phyloP scores from a whole-genome alignment of 2,888 invertebrate species.

The Anaspis maculata region DNA sequence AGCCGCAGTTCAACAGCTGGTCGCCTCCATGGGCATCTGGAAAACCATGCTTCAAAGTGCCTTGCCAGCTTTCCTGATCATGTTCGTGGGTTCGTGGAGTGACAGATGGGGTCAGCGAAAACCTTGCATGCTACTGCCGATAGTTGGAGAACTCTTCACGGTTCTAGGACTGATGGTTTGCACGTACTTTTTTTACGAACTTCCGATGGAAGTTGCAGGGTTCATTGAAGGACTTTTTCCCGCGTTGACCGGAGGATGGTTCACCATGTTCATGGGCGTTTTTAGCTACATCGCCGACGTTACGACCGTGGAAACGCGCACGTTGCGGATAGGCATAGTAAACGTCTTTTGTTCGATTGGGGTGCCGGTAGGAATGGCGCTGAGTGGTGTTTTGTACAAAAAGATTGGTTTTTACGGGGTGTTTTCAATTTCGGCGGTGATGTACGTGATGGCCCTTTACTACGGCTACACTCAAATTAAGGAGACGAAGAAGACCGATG shows the following conservation, averaged over 20 bases:
- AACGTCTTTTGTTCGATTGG: slow-evolving; percentile 85
- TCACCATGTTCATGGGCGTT: slow-evolving; percentile 84
- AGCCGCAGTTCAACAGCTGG: slow-evolving; percentile 59
- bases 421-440: slow-evolving; percentile 65
- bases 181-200: slow-evolving; percentile 68
- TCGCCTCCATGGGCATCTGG: slow-evolving; percentile 78
- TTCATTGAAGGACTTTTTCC: slow-evolving; percentile 76
- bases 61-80: slow-evolving; percentile 69
- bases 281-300: slow-evolving; percentile 86
- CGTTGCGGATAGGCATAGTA: slow-evolving; percentile 76
- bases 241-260: slow-evolving; percentile 77
- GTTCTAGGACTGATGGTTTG: slow-evolving; percentile 70
- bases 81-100: slow-evolving; percentile 76
- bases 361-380: slow-evolving; percentile 80
- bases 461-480: slow-evolving; percentile 67
- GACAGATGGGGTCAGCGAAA: slow-evolving; percentile 62
- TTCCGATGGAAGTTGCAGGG: slow-evolving; percentile 74
- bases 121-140: slow-evolving; percentile 76
- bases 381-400: slow-evolving; percentile 72
- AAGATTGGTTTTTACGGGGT: slow-evolving; percentile 77
- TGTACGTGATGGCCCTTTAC: slow-evolving; percentile 66
- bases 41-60: slow-evolving; percentile 77
- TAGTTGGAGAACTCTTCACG: slow-evolving; percentile 71
- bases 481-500: slow-evolving; percentile 53
- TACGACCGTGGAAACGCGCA: slow-evolving; percentile 74